A percentile compares a stretch with the other conserved stretches of the same genome.
These are phyloP conservation scores for Drosophila saltans DNA, from an alignment of 1,140 invertebrate species.

Conservation along the genomic window DNA sequence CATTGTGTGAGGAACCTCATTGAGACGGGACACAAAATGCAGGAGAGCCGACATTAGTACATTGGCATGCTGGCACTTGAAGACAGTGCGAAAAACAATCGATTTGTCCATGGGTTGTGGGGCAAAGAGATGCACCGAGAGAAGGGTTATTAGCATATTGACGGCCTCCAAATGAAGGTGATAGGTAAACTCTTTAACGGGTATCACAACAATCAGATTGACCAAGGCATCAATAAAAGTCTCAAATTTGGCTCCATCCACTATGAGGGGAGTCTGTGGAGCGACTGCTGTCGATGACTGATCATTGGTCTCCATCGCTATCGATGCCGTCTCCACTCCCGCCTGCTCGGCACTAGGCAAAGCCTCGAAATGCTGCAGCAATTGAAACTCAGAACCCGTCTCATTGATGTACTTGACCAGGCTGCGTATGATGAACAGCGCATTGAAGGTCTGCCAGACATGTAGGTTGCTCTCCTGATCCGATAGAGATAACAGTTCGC, in stretches of 20 bases:
- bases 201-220: constrained; percentile 80
- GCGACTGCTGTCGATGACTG: constrained; percentile 28
- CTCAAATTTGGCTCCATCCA: constrained; percentile 80
- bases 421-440: constrained; percentile 94
- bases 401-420: constrained; percentile 95
- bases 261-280: constrained; percentile 51
- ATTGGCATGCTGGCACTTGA: constrained; percentile 87
- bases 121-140: constrained; percentile 95
- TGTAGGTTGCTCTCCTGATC: constrained; percentile 95
- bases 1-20: constrained; percentile 88
- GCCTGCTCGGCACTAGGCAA: constrained; percentile 77
- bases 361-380: constrained; percentile 89
- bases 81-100: constrained; percentile 86
- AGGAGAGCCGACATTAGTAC: constrained; percentile 90
- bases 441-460: constrained; percentile 97
- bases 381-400: constrained; percentile 89
- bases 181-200: constrained; percentile 90
- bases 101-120: constrained; percentile 84
- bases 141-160: constrained; percentile 92
- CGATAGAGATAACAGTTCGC: constrained; percentile 91
- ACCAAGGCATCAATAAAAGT: constrained; percentile 81
- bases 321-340: constrained; percentile 58
- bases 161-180: constrained; percentile 94
- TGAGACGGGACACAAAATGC: constrained; percentile 91
- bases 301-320: constrained; percentile 76